These are phyloP conservation scores for Crocidura indochinensis DNA, from an alignment of 2,797 vertebrate species.

Conservation along the genomic window DNA sequence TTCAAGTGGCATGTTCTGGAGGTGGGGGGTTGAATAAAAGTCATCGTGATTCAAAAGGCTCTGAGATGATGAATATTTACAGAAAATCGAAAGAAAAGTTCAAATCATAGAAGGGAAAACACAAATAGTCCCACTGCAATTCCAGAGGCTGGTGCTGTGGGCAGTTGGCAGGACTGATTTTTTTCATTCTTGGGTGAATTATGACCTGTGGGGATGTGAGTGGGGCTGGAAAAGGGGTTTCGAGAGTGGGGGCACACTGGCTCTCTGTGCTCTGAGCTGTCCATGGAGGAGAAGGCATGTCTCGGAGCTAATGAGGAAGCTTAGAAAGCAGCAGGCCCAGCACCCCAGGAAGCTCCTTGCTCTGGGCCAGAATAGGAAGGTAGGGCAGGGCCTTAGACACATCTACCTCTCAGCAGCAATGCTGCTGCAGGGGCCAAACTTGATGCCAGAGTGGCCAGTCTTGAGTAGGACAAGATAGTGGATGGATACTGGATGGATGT, in stretches of 20 bases:
- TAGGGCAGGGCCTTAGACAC: too few species aligned
- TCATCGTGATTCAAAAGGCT: constrained; percentile 77
- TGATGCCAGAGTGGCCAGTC: constrained; percentile 39
- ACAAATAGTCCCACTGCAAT: constrained; percentile 67
- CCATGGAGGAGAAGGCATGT: not conserved
- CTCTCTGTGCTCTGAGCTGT: not conserved
- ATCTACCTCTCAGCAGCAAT: too few species aligned
- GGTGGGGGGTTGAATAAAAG: constrained; percentile 79
- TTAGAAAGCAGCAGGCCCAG: constrained; percentile 59
- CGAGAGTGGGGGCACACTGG: fast-evolving
- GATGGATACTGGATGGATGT: too few species aligned
- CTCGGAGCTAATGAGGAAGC: constrained; percentile 35
- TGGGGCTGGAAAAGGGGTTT: not conserved
- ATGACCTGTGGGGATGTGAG: constrained; percentile 33
- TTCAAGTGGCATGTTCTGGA: constrained; percentile 83
- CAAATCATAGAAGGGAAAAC: constrained; percentile 78
- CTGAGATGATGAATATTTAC: constrained; percentile 83
- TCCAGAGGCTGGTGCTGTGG: not conserved
- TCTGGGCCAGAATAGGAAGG: not conserved
- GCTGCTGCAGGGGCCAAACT: constrained; percentile 52
- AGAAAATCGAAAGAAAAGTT: constrained; percentile 81
- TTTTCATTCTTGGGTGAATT: constrained; percentile 22
- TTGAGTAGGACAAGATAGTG: too few species aligned
- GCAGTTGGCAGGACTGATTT: constrained; percentile 16
- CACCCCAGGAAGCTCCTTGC: not conserved